Evolutionary conservation across 1,140 invertebrate species (phyloP).

Genomic region (Lepidurus packardi): DNA sequence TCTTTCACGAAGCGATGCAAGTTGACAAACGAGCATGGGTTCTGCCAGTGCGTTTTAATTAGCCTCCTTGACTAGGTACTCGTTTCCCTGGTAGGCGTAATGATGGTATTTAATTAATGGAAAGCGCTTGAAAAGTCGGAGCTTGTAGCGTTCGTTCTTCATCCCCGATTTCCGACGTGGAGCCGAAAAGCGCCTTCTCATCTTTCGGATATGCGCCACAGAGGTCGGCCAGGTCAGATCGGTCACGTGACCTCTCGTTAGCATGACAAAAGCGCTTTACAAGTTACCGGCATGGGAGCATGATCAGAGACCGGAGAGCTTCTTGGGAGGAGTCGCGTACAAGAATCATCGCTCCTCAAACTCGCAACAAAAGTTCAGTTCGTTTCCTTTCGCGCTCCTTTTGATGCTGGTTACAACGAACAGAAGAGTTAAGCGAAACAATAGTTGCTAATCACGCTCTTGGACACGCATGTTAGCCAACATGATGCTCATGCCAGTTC

Average conservation of each 20-base stretch:
- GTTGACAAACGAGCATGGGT: neutral
- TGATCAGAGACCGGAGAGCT: conserved; percentile 8
- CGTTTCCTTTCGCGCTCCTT: neutral
- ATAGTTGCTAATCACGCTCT: conserved; percentile 15
- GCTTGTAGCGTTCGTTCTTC: neutral
- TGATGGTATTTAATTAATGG: neutral
- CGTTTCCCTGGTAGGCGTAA: neutral
- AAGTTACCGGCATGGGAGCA: neutral
- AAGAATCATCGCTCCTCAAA: neutral
- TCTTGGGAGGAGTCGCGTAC: conserved; percentile 2
- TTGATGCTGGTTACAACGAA: neutral
- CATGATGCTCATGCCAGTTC: neutral
- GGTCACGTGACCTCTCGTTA: conserved; percentile 17
- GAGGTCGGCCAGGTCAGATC: neutral
- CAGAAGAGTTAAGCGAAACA: conserved; percentile 11
- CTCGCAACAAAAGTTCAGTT: neutral
- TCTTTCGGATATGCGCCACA: neutral
- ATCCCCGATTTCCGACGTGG: neutral
- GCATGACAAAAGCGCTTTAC: neutral
- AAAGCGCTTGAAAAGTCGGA: neutral
- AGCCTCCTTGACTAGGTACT: neutral
- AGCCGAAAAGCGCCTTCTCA: conserved; percentile 10
- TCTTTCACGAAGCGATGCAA: neutral
- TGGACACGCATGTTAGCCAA: conserved; percentile 6
- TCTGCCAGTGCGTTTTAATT: neutral